These are phyloP conservation scores for Nasonia longicornis DNA, from an alignment of 1,140 invertebrate species.

Conservation along the genomic window DNA sequence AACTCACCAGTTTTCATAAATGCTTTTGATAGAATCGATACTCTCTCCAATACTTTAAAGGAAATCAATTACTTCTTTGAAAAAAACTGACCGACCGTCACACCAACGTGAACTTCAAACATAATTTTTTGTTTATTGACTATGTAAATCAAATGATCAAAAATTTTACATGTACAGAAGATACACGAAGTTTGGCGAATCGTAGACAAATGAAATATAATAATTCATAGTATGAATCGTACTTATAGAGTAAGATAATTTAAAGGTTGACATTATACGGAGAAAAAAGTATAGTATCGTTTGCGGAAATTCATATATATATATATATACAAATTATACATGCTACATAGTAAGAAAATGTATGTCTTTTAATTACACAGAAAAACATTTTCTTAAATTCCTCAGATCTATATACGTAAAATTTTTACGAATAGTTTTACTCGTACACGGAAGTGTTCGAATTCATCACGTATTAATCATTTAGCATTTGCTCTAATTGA, in stretches of 20 bases:
- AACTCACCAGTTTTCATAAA: background rate
- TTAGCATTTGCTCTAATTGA: background rate
- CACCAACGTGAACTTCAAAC: slow-evolving; percentile 23
- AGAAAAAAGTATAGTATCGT: slow-evolving; percentile 37
- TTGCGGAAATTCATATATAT: background rate
- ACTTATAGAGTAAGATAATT: slow-evolving; percentile 43
- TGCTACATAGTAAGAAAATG: background rate
- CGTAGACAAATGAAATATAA: slow-evolving; percentile 33
- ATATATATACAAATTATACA: slow-evolving; percentile 7
- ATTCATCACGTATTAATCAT: background rate
- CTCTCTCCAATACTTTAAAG: slow-evolving; percentile 32
- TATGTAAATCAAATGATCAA: slow-evolving; percentile 41
- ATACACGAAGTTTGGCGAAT: slow-evolving; percentile 25
- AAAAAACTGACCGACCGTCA: background rate
- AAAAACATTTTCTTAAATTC: background rate
- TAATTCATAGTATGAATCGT: slow-evolving; percentile 38
- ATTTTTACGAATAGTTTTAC: background rate
- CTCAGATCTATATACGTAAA: background rate
- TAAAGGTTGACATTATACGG: slow-evolving; percentile 37
- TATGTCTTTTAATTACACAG: background rate
- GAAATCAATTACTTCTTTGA: slow-evolving; percentile 13
- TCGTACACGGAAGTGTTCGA: background rate
- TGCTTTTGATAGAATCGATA: slow-evolving; percentile 31
- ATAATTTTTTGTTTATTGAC: slow-evolving; percentile 16
- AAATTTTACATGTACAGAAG: slow-evolving; percentile 43